These are phyloP conservation scores for Tragopan temminckii DNA, from an alignment of 2,797 vertebrate species.

Conservation along the genomic window DNA sequence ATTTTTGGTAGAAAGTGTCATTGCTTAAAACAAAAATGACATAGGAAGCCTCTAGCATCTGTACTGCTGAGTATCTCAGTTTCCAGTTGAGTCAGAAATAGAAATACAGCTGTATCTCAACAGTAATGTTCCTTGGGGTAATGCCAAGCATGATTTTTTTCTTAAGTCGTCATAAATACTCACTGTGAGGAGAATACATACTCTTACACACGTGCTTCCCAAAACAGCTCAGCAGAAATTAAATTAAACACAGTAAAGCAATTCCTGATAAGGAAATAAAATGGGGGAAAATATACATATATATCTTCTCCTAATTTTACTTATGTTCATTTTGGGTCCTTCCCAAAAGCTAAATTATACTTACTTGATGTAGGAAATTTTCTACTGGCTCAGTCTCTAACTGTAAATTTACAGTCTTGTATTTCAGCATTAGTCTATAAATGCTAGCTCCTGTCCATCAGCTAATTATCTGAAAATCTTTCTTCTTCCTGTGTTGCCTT, in stretches of 20 bases:
- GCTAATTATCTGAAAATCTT: background rate
- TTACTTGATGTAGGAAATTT: conserved; percentile 5
- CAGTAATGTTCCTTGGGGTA: background rate
- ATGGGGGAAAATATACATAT: background rate
- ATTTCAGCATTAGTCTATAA: background rate
- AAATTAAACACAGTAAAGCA: background rate
- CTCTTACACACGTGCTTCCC: background rate
- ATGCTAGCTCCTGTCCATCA: background rate
- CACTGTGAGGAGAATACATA: background rate
- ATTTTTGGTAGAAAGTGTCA: background rate
- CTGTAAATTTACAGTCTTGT: background rate
- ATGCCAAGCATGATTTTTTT: background rate
- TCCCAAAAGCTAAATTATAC: conserved; percentile 20
- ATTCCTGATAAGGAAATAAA: background rate
- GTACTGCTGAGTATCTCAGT: background rate
- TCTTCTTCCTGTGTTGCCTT: background rate
- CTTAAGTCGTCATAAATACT: background rate
- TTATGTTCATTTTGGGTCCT: background rate
- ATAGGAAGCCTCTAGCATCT: background rate
- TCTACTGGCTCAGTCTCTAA: background rate
- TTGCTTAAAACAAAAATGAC: background rate
- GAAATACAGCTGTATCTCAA: conserved; percentile 40
- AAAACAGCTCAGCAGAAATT: conserved; percentile 8
- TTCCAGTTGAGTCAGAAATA: conserved; percentile 30
- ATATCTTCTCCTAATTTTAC: background rate